Evolutionary conservation across 1,140 invertebrate species (phyloP).

Genomic region (Drosophila guanche): DNA sequence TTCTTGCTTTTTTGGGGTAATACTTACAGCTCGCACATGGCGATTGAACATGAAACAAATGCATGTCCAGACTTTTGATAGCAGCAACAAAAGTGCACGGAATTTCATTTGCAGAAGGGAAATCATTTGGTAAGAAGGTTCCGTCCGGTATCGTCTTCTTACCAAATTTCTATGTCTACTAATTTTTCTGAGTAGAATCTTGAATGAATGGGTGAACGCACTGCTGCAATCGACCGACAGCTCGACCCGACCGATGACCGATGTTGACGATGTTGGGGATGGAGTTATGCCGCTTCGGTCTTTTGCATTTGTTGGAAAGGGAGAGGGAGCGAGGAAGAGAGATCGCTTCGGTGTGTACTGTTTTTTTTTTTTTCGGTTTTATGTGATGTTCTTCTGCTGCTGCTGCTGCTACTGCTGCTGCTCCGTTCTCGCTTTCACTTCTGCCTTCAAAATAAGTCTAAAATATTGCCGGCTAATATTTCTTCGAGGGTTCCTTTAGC

Average conservation of each 20-base stretch:
- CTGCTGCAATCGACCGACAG: too few species aligned
- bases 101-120: conserved; percentile 98
- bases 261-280: too few species aligned
- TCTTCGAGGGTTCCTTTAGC: not conserved
- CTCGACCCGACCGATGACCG: too few species aligned
- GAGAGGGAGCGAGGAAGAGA: too few species aligned
- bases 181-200: conserved; percentile 4
- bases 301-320: too few species aligned
- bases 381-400: too few species aligned
- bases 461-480: conserved; percentile 6
- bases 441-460: too few species aligned
- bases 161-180: conserved; percentile 42
- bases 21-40: conserved; percentile 96
- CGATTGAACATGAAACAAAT: conserved; percentile 98
- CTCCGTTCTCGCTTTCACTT: not conserved
- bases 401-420: too few species aligned
- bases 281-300: too few species aligned
- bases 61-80: conserved; percentile 98
- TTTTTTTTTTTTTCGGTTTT: too few species aligned
- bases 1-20: not conserved
- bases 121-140: conserved; percentile 89
- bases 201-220: too few species aligned
- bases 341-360: too few species aligned
- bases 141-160: conserved; percentile 45
- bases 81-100: conserved; percentile 96